These are phyloP conservation scores for Caenorhabditis uteleia DNA, from an alignment of 2,888 invertebrate genomes.

Conservation along the genomic window DNA sequence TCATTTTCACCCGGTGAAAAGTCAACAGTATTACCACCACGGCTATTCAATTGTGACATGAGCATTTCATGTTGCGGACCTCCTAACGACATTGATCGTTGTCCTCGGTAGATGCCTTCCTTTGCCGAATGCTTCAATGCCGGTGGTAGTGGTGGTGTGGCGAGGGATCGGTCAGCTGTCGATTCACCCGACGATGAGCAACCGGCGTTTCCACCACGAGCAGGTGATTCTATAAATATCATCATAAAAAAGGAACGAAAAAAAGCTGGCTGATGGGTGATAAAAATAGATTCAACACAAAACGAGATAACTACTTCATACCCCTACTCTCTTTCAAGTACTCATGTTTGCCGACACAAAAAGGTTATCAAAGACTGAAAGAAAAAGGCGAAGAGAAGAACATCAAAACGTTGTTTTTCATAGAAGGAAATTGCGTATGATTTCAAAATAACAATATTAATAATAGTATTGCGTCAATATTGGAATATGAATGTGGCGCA, in stretches of 20 bases:
- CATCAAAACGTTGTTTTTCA: too few relatives aligned
- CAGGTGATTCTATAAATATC: slow-evolving; percentile 38
- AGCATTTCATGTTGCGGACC: slow-evolving; percentile 67
- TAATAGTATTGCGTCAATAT: too few relatives aligned
- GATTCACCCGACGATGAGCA: slow-evolving; percentile 37
- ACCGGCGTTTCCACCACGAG: slow-evolving; percentile 31
- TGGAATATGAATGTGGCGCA: too few relatives aligned
- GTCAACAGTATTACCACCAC: slow-evolving; percentile 46
- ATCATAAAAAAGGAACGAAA: neutral
- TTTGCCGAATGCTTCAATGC: slow-evolving; percentile 40
- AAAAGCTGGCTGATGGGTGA: slow-evolving; percentile 1
- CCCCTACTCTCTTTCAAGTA: too few relatives aligned
- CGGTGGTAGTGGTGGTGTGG: slow-evolving; percentile 51
- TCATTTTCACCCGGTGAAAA: slow-evolving; percentile 55
- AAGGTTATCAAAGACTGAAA: too few relatives aligned
- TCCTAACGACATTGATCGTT: slow-evolving; percentile 68
- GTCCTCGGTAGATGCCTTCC: slow-evolving; percentile 55
- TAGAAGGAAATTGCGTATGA: too few relatives aligned
- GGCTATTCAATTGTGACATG: slow-evolving; percentile 52
- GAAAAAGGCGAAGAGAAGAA: too few relatives aligned
- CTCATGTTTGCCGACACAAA: too few relatives aligned
- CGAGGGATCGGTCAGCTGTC: slow-evolving; percentile 38
- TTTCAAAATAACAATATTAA: too few relatives aligned
- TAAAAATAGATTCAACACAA: neutral
- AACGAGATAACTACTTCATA: too few relatives aligned